Conservation (phyloP, 2,888 invertebrate genomes). For the Clivina fossor region DNA sequence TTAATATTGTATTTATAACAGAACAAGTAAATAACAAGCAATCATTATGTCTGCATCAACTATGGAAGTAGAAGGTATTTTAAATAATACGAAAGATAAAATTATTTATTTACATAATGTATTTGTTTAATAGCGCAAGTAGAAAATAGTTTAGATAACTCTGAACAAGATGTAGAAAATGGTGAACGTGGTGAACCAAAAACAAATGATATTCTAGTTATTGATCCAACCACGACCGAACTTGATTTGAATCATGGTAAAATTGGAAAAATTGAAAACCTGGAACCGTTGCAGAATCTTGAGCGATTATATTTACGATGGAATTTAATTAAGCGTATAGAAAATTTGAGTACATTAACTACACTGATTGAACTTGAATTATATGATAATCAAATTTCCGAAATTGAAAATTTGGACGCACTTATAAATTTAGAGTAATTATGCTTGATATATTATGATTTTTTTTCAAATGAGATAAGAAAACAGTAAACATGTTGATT, state of each 20-base stretch:
- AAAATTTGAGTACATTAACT: conserved; percentile 75
- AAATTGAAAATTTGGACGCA: conserved; percentile 85
- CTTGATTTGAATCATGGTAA: conserved; percentile 90
- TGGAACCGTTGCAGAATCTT: conserved; percentile 74
- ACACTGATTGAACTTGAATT: conserved; percentile 87
- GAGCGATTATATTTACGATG: conserved; percentile 86
- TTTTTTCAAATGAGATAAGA: no score
- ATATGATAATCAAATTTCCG: conserved; percentile 94
- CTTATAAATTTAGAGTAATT: conserved; percentile 89
- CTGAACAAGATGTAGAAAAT: neutral
- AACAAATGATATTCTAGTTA: conserved; percentile 63
- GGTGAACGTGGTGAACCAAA: conserved; percentile 43
- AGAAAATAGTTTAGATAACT: no score
- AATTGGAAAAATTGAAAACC: conserved; percentile 79
- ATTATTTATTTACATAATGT: no score
- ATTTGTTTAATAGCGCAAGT: no score
- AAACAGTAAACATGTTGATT: no score
- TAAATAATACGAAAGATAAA: no score
- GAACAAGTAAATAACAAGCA: no score
- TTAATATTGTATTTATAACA: no score
- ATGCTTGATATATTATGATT: no score
- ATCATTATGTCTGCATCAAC: no score
- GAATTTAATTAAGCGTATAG: conserved; percentile 94
- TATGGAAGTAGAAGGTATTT: no score
- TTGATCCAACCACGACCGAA: conserved; percentile 67